phyloP scores from a whole-genome alignment of 1,140 invertebrate genomes.

The Campoletis sonorensis region DNA sequence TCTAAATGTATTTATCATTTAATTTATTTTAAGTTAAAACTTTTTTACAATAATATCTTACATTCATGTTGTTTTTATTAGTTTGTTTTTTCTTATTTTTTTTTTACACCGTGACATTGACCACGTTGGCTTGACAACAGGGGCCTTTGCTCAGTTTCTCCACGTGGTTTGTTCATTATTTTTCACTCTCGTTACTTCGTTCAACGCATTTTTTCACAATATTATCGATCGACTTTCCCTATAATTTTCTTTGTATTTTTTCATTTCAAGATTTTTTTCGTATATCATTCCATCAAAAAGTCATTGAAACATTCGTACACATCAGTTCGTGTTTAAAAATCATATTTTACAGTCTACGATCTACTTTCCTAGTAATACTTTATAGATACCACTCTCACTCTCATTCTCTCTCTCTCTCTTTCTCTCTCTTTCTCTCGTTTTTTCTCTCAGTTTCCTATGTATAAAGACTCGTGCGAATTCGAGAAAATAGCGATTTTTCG shows the following conservation, averaged over 20 bases:
- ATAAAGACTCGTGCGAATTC: slow-evolving; percentile 30
- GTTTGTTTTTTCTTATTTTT: slow-evolving; percentile 66
- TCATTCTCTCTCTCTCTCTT: neutral
- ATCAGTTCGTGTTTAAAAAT: slow-evolving; percentile 58
- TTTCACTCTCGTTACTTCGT: slow-evolving; percentile 28
- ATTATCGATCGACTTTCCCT: slow-evolving; percentile 39
- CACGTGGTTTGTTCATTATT: slow-evolving; percentile 28
- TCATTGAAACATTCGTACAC: slow-evolving; percentile 11
- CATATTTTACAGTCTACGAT: slow-evolving; percentile 72
- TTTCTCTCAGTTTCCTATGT: neutral
- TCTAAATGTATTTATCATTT: slow-evolving; percentile 71
- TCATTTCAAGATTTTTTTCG: neutral
- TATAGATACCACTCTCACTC: slow-evolving; percentile 67
- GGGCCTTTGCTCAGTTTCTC: neutral
- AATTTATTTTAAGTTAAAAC: slow-evolving; percentile 78
- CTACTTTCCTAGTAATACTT: slow-evolving; percentile 76
- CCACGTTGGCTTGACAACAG: slow-evolving; percentile 14
- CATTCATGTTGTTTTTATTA: slow-evolving; percentile 60
- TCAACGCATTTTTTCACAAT: slow-evolving; percentile 46
- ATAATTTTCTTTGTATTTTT: neutral
- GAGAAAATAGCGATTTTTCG: slow-evolving; percentile 21
- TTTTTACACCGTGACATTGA: slow-evolving; percentile 68
- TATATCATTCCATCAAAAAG: slow-evolving; percentile 1
- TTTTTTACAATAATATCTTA: slow-evolving; percentile 78
- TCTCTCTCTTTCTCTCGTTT: slow-evolving; percentile 42